Base-by-base conservation (phyloP, 2,113 vertebrate species). In the Oreochromis tanganicae region DNA sequence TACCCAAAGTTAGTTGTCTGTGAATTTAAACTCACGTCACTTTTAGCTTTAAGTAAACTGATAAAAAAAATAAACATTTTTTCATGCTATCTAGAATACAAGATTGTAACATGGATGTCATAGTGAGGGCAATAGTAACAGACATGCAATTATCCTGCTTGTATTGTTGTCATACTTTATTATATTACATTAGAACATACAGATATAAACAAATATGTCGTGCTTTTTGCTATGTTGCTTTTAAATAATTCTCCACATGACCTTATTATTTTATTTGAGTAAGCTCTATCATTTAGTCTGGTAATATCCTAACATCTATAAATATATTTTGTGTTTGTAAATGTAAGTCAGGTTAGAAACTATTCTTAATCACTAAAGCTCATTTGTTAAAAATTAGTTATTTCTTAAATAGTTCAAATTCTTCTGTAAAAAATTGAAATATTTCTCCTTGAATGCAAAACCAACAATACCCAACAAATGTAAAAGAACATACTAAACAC, bases 61-160 rank as follows among this genome's bases (percentile, higher is more conserved):
- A 24, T 71, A 43, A 16, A 71, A 43, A 46, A 43, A 7, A 9
- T 24, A 14, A 0, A 41, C 1, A 4, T 1, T 3, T 10, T 57
- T 24, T 21, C 36, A 43, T 43, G 66, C 4, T 68, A 68, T 41
- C 63, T 41, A 68, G 36, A 68, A 68, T 41, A 9, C 36, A 68
- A 41, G n/a, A 68, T 68, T 21, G n/a, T 68, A 68, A 68, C 11
- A 24, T 14, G 7, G 36, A 66, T 0, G 34, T 21, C 3, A 66
- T 21, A 68, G 10, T 3, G 6, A 14, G 36, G 63, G n/a, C 21
- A 71, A 71, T 71, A 41, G n/a, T 41, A 41, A 41, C 34, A 71
- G n/a, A 41, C 7, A 24, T 71, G 66, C 66, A 71, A 9, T 41
- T 43, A 71, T 41, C 7, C 36, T 43, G 36, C 9, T 71, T 71